These are phyloP conservation scores for Pteropus alecto DNA, from an alignment of 2,113 vertebrate genomes.

Conservation along the genomic window DNA sequence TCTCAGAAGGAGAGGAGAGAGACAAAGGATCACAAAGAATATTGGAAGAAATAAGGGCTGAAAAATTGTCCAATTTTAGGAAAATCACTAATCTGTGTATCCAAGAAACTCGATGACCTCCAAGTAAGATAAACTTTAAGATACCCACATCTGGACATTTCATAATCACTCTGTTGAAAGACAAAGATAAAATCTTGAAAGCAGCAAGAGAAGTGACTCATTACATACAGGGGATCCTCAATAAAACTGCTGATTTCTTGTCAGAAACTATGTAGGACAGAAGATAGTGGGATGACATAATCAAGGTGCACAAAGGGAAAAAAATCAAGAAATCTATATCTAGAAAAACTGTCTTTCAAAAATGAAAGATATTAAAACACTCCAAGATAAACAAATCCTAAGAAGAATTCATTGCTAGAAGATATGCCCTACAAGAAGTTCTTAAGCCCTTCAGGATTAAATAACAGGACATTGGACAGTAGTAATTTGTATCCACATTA, in stretches of 20 bases:
- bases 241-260: neutral
- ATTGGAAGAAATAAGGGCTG: neutral
- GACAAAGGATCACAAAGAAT: neutral
- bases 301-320: neutral
- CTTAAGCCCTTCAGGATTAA: neutral
- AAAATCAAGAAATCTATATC: neutral
- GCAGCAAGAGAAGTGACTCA: neutral
- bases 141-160: neutral
- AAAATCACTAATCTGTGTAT: neutral
- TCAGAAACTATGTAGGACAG: neutral
- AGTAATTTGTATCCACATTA: neutral
- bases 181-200: neutral
- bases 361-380: neutral
- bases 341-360: too few relatives aligned
- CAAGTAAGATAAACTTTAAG: neutral
- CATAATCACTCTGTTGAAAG: neutral
- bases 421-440: neutral
- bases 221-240: neutral
- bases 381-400: neutral
- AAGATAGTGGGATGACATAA: neutral
- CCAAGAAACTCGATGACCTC: neutral
- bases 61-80: neutral
- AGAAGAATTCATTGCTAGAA: neutral
- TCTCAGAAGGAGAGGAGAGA: neutral
- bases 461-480: neutral